Conservation (phyloP, 1,140 invertebrate genomes). For the Calephelis nemesis region DNA sequence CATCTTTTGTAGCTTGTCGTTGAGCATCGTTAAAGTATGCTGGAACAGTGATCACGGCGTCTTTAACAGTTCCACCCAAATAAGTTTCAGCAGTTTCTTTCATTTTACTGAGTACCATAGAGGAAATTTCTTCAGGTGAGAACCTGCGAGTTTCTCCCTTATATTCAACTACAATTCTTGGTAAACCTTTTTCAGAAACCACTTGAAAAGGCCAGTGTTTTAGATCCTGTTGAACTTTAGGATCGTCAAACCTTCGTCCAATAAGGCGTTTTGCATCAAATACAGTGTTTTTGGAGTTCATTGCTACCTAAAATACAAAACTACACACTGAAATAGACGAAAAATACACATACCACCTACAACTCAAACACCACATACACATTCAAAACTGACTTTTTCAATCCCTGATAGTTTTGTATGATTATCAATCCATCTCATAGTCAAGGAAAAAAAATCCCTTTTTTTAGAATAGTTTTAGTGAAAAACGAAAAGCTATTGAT, state of each 20-base stretch:
- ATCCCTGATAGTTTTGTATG: too few species aligned
- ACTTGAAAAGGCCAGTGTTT: constrained; percentile 91
- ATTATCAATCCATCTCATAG: too few species aligned
- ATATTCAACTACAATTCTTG: constrained; percentile 88
- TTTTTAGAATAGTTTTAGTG: too few species aligned
- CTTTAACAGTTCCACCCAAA: constrained; percentile 80
- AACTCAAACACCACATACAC: too few species aligned
- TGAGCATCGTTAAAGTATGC: constrained; percentile 85
- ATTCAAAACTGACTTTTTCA: too few species aligned
- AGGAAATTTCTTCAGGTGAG: constrained; percentile 91
- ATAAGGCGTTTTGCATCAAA: constrained; percentile 92
- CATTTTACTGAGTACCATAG: constrained; percentile 89
- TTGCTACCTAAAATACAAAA: constrained; percentile 80
- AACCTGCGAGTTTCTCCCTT: constrained; percentile 88
- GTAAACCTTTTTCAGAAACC: constrained; percentile 84
- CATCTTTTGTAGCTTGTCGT: constrained; percentile 86
- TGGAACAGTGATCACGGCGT: constrained; percentile 86
- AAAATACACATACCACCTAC: background rate
- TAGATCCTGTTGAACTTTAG: constrained; percentile 86
- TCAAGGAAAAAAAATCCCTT: too few species aligned
- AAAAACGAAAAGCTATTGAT: too few species aligned
- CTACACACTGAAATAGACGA: background rate
- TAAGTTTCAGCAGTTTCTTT: constrained; percentile 86
- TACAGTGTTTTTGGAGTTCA: constrained; percentile 92
- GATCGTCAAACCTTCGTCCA: constrained; percentile 88